phyloP scores from a whole-genome alignment of 1,140 invertebrate genomes.

The Lucilia cuprina region DNA sequence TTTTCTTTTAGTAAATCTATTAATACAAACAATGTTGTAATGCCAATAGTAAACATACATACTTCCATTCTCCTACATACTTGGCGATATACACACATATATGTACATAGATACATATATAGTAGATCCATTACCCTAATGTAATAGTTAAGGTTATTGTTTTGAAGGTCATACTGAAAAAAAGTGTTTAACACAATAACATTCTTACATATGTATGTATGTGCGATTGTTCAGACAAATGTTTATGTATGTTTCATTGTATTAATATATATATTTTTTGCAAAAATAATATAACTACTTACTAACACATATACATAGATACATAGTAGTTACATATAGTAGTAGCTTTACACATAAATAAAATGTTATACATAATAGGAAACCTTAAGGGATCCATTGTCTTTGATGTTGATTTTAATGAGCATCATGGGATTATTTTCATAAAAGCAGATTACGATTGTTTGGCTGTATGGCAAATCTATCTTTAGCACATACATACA shows the following conservation, averaged over 20 bases:
- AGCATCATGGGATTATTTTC: slow-evolving; percentile 1
- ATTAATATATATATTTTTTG: not conserved
- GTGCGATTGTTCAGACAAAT: not conserved
- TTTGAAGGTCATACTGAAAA: not conserved
- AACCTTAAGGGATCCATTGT: slow-evolving; percentile 13
- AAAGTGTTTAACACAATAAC: not conserved
- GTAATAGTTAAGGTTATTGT: not conserved
- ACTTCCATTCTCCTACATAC: not conserved
- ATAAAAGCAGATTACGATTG: slow-evolving; percentile 2
- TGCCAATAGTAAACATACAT: not conserved
- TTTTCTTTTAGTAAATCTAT: not conserved
- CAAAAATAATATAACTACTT: not conserved
- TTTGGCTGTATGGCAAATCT: not conserved
- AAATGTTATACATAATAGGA: not conserved
- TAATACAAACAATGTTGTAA: not conserved
- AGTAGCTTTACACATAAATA: not conserved
- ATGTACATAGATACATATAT: too few species aligned
- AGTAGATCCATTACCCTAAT: not conserved
- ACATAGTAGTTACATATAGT: not conserved
- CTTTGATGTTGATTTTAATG: slow-evolving; percentile 17
- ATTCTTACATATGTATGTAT: not conserved
- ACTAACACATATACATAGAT: not conserved
- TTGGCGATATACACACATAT: not conserved
- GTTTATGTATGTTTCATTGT: not conserved
- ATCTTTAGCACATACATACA: not conserved